phyloP scores from a whole-genome alignment of 2,888 invertebrate species.

The Drosophila koepferae region DNA sequence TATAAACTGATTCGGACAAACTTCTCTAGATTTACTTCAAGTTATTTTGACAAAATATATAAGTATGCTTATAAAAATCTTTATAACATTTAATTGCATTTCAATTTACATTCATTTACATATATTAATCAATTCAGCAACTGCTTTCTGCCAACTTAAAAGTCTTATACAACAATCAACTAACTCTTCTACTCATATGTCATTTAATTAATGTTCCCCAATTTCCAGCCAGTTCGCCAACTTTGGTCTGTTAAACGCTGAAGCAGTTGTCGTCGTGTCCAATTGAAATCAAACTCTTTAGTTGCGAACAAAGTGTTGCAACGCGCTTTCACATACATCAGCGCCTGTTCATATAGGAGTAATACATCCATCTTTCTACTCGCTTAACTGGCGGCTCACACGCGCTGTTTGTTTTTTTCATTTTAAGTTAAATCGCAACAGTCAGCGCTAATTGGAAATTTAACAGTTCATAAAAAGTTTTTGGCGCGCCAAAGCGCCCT shows the following conservation, averaged over 20 bases:
- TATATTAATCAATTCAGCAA: no score
- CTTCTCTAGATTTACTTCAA: no score
- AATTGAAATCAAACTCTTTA: neutral
- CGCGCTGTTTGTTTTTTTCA: constrained; percentile 34
- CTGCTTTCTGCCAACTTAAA: neutral
- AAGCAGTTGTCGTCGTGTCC: no score
- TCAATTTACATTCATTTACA: no score
- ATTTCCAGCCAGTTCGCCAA: neutral
- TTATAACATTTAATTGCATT: no score
- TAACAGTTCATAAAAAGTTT: constrained; percentile 79
- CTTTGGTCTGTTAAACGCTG: neutral
- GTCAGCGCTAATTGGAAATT: constrained; percentile 81
- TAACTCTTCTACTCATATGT: neutral
- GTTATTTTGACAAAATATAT: no score
- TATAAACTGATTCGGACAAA: no score
- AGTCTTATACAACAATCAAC: neutral
- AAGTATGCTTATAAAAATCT: no score
- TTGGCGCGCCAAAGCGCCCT: constrained; percentile 27
- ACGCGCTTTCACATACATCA: constrained; percentile 7
- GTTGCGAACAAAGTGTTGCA: neutral
- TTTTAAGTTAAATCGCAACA: constrained; percentile 66
- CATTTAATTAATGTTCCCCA: neutral
- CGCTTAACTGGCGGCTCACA: constrained; percentile 22
- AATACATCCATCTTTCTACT: neutral
- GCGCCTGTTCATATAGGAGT: constrained; percentile 1